phyloP scores from a whole-genome alignment of 2,113 vertebrate genomes.

The Oxyruncus cristatus region DNA sequence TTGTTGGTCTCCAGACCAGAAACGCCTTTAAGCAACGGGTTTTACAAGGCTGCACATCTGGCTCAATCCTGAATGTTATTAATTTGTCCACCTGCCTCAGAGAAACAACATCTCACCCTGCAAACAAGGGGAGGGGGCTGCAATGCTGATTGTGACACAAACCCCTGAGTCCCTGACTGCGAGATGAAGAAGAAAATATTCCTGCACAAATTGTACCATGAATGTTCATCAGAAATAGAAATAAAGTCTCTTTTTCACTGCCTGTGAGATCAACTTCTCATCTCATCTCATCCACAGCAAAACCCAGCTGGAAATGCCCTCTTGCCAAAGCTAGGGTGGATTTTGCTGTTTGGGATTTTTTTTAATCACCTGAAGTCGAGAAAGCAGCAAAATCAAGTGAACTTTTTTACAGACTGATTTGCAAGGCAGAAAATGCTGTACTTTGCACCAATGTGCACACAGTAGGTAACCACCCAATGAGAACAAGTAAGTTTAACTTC shows the following conservation, averaged over 20 bases:
- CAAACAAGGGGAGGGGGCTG: not conserved
- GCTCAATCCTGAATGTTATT: not conserved
- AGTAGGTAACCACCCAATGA: not conserved
- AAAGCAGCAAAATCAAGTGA: not conserved
- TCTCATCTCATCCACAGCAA: not conserved
- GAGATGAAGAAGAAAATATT: not conserved
- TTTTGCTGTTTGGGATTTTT: not conserved
- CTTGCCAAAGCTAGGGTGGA: not conserved
- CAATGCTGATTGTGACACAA: not conserved
- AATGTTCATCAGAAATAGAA: not conserved
- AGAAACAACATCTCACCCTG: not conserved
- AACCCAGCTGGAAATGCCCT: not conserved
- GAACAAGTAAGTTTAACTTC: slow-evolving; percentile 3
- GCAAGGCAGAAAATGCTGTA: not conserved
- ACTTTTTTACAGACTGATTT: not conserved
- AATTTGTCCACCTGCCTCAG: not conserved
- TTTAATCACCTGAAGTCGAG: not conserved
- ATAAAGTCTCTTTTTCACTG: not conserved
- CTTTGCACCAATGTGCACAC: not conserved
- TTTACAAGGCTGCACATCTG: not conserved
- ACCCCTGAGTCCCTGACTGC: not conserved
- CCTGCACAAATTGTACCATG: not conserved
- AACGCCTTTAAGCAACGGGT: not conserved
- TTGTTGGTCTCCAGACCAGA: not conserved
- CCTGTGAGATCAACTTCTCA: not conserved